Evolutionary conservation across 2,888 invertebrate genomes (phyloP).

Genomic region (Nematopogon swammerdamellus): DNA sequence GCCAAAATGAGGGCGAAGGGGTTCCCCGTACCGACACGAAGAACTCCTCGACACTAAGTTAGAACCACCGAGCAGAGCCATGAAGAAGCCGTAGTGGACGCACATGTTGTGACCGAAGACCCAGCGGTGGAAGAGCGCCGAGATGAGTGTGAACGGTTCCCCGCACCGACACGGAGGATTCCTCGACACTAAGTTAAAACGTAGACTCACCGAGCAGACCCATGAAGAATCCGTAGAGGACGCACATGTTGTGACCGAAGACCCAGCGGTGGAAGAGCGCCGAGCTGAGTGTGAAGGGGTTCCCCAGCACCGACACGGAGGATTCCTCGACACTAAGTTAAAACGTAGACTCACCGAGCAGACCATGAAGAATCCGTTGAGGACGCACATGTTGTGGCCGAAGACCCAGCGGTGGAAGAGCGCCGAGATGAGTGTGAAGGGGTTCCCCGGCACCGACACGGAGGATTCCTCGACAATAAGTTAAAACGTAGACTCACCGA

Average conservation of each 20-base stretch:
- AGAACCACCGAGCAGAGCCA: slow-evolving; percentile 71
- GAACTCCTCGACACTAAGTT: no score
- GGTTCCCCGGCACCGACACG: slow-evolving; percentile 67
- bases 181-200: slow-evolving; percentile 70
- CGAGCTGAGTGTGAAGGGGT: slow-evolving; percentile 64
- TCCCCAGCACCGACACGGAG: slow-evolving; percentile 66
- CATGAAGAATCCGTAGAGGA: slow-evolving; percentile 68
- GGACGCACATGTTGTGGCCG: slow-evolving; percentile 58
- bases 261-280: slow-evolving; percentile 65
- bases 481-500: no score
- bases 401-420: slow-evolving; percentile 66
- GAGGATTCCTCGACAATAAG: no score
- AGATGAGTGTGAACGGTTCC: slow-evolving; percentile 67
- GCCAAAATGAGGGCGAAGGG: no score
- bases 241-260: slow-evolving; percentile 62
- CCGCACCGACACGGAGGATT: slow-evolving; percentile 66
- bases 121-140: slow-evolving; percentile 64
- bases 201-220: no score
- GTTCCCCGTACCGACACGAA: no score
- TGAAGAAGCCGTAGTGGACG: slow-evolving; percentile 65
- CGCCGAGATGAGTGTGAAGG: slow-evolving; percentile 63
- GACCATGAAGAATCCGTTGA: slow-evolving; percentile 69
- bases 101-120: slow-evolving; percentile 64
- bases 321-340: no score
- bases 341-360: slow-evolving; percentile 67